phyloP scores from a whole-genome alignment of 1,140 invertebrate species.

The Spodoptera frugiperda region DNA sequence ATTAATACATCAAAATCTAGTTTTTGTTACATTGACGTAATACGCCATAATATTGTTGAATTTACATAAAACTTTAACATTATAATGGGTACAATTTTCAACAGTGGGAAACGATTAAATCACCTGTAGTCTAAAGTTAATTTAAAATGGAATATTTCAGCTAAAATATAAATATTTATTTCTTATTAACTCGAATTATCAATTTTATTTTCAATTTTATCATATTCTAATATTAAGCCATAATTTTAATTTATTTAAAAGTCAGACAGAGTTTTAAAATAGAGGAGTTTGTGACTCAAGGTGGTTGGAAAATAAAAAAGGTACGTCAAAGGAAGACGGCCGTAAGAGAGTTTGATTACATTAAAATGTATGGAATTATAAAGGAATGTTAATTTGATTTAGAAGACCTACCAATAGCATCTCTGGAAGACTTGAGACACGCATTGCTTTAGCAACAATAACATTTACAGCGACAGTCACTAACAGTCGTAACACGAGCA shows the following conservation, averaged over 20 bases:
- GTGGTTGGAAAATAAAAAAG: constrained; percentile 44
- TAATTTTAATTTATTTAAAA: constrained; percentile 11
- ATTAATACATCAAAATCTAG: constrained; percentile 38
- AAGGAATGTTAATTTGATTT: constrained; percentile 42
- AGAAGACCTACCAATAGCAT: constrained; percentile 48
- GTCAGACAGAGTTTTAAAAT: constrained; percentile 18
- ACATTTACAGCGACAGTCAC: constrained; percentile 16
- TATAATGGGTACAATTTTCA: constrained; percentile 36
- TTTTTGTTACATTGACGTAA: constrained; percentile 34
- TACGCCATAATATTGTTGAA: background rate
- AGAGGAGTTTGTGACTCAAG: constrained; percentile 33
- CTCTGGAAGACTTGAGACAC: constrained; percentile 63
- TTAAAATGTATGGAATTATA: constrained; percentile 23
- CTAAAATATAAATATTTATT: constrained; percentile 5
- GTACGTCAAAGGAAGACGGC: constrained; percentile 31
- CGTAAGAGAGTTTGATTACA: constrained; percentile 39
- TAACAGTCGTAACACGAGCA: constrained; percentile 15
- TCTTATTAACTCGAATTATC: background rate
- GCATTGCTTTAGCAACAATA: constrained; percentile 28
- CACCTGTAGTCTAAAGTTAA: background rate
- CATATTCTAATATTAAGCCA: background rate
- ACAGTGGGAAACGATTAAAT: constrained; percentile 27
- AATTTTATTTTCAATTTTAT: too few relatives aligned
- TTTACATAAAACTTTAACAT: constrained; percentile 21
- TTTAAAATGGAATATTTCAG: background rate